Percentiles rank a stretch among this genome's conserved stretches.
Evolutionary conservation across 2,797 vertebrate species (phyloP).

Genomic region (Gymnoscopelus microlampas): DNA sequence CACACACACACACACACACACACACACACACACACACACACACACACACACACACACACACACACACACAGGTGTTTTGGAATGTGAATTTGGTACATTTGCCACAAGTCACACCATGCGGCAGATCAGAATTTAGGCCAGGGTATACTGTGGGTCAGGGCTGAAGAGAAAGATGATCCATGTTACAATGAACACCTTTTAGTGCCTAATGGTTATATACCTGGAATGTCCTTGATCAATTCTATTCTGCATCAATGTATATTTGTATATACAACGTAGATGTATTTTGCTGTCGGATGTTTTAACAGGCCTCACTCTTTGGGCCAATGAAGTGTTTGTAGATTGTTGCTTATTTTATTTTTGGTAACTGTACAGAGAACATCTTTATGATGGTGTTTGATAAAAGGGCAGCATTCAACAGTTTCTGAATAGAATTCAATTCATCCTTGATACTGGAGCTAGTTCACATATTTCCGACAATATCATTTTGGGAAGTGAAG

Average conservation of each 20-base stretch:
- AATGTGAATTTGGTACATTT: slow-evolving; percentile 25
- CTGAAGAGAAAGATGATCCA: slow-evolving; percentile 66
- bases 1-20: not conserved
- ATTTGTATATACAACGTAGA: slow-evolving; percentile 73
- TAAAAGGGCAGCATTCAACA: not conserved
- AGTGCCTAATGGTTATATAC: slow-evolving; percentile 82
- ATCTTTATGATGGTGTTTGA: slow-evolving; percentile 28
- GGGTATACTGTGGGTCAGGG: slow-evolving; percentile 62
- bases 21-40: no score
- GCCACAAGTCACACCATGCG: slow-evolving; percentile 20
- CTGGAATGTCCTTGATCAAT: slow-evolving; percentile 79
- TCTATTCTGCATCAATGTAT: slow-evolving; percentile 73
- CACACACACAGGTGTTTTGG: slow-evolving; percentile 33
- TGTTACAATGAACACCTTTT: slow-evolving; percentile 79
- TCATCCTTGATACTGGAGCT: not conserved
- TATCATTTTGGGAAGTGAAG: not conserved
- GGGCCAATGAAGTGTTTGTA: slow-evolving; percentile 55
- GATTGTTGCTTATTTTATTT: slow-evolving; percentile 52
- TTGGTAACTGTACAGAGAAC: slow-evolving; percentile 61
- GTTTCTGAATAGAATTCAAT: not conserved
- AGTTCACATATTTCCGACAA: not conserved
- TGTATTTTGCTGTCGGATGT: slow-evolving; percentile 63
- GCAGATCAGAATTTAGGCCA: slow-evolving; percentile 43
- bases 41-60: not conserved
- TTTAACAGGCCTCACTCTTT: slow-evolving; percentile 33